Evolutionary conservation across 2,113 vertebrate species (phyloP).

Genomic region (Noctilio leporinus): DNA sequence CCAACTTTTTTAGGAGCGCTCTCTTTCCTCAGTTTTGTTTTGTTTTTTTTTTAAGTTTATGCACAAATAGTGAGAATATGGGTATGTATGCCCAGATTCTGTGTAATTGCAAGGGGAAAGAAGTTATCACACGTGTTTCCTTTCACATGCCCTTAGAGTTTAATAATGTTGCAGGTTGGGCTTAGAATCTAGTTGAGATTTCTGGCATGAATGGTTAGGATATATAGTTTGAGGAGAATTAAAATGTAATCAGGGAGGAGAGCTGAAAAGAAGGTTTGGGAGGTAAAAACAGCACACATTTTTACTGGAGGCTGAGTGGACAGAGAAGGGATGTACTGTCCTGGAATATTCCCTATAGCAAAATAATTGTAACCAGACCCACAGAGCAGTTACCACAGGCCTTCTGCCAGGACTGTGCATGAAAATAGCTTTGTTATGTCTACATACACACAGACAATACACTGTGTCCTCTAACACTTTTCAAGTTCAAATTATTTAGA

Average conservation of each 20-base stretch:
- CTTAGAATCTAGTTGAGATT: not conserved
- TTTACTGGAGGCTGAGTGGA: not conserved
- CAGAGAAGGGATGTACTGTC: conserved; percentile 52
- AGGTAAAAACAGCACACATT: conserved; percentile 17
- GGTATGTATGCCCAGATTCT: not conserved
- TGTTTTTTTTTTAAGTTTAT: not conserved
- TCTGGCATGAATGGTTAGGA: not conserved
- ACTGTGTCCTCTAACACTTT: conserved; percentile 63
- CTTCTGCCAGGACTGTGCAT: conserved; percentile 62
- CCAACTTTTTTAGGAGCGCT: not conserved
- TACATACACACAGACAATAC: conserved; percentile 70
- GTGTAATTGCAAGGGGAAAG: not conserved
- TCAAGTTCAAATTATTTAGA: conserved; percentile 60
- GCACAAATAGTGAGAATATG: not conserved
- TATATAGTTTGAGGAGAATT: not conserved
- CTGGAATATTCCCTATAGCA: conserved; percentile 55
- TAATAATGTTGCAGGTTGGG: not conserved
- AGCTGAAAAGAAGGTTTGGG: not conserved
- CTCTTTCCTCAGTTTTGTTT: not conserved
- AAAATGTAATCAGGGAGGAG: not conserved
- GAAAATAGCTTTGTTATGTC: conserved; percentile 76
- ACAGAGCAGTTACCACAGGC: conserved; percentile 57
- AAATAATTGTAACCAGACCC: conserved; percentile 71
- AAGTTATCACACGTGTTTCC: not conserved
- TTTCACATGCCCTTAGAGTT: not conserved